Evolutionary conservation across 2,888 invertebrate species (phyloP).

Genomic region (Steromphala cineraria): DNA sequence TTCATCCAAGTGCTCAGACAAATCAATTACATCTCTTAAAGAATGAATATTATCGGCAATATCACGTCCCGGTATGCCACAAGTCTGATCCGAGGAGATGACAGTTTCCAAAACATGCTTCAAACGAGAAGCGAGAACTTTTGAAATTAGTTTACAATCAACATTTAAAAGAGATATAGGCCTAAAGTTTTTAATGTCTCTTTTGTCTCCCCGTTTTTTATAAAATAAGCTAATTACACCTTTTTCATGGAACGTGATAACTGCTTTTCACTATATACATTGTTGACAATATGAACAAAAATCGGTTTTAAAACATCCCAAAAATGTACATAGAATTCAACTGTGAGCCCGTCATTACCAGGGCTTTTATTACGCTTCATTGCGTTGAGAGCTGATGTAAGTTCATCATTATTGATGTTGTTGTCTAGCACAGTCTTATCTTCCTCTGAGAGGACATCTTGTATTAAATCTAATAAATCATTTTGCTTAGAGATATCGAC

Average conservation of each 20-base stretch:
- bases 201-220: not conserved
- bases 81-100: not conserved
- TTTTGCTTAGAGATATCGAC: not conserved
- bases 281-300: not conserved
- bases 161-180: not conserved
- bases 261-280: not conserved
- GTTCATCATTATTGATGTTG: not conserved
- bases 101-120: not conserved
- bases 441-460: not conserved
- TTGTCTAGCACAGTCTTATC: not conserved
- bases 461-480: not conserved
- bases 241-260: not conserved
- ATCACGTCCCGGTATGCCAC: not conserved
- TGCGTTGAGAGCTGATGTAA: not conserved
- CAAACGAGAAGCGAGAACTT: not conserved
- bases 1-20: not conserved
- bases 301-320: not conserved
- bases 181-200: not conserved
- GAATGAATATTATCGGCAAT: not conserved
- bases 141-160: not conserved
- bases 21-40: not conserved
- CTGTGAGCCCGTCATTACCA: slow-evolving; percentile 4
- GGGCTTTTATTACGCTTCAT: not conserved
- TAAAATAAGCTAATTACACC: not conserved
- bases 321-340: not conserved